A percentile compares a stretch with the other conserved stretches of the same genome.
phyloP scores from a whole-genome alignment of 2,797 vertebrate genomes.

The Glyptemys insculpta region DNA sequence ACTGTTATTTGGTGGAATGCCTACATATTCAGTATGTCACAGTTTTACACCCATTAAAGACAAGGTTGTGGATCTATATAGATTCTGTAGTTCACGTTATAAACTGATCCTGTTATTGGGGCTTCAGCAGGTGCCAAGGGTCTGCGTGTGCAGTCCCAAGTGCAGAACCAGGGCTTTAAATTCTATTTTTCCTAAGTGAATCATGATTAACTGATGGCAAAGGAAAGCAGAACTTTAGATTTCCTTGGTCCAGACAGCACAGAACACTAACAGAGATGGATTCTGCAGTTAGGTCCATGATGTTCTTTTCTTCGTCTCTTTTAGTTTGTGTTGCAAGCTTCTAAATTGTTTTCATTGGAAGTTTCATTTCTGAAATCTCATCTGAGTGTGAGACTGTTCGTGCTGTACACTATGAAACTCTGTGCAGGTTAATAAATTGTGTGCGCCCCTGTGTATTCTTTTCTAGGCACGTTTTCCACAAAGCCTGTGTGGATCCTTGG shows the following conservation, averaged over 20 bases:
- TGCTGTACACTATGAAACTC: neutral
- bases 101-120: neutral
- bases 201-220: neutral
- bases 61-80: neutral
- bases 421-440: neutral
- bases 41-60: neutral
- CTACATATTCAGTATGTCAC: neutral
- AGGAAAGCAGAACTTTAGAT: neutral
- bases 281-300: neutral
- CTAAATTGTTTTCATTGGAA: neutral
- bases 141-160: neutral
- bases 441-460: neutral
- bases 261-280: neutral
- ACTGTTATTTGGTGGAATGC: neutral
- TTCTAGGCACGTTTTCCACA: conserved; percentile 97
- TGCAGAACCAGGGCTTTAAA: neutral
- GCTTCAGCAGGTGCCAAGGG: neutral
- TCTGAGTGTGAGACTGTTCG: neutral
- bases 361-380: neutral
- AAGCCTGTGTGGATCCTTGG: conserved; percentile 97
- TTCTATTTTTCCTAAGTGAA: neutral
- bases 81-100: neutral
- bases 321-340: neutral
- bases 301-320: neutral
- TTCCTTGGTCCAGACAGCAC: neutral